Evolutionary conservation across 2,888 invertebrate genomes (phyloP).

Genomic region (Iphiclides podalirius): DNA sequence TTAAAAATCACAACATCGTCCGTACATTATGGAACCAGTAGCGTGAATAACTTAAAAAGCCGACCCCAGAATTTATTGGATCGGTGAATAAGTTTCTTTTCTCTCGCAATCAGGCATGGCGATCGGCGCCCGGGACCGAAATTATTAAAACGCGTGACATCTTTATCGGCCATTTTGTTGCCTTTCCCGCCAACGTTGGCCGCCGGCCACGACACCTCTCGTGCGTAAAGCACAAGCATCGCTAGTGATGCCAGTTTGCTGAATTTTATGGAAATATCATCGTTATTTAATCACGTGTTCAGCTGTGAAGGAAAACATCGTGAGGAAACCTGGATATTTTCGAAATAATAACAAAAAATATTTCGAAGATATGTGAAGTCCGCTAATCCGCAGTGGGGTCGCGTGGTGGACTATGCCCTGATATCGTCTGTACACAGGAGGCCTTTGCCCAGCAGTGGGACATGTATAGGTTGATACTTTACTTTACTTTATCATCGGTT

Average conservation of each 20-base stretch:
- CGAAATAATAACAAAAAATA: too few species aligned
- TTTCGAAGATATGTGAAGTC: too few species aligned
- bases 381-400: too few species aligned
- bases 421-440: too few species aligned
- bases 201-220: slow-evolving; percentile 28
- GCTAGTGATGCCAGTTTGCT: slow-evolving; percentile 14
- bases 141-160: slow-evolving; percentile 63
- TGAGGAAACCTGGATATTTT: too few species aligned
- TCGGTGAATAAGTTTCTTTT: slow-evolving; percentile 37
- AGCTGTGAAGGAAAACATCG: too few species aligned
- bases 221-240: slow-evolving; percentile 14
- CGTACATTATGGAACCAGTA: slow-evolving; percentile 2
- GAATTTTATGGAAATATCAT: not conserved
- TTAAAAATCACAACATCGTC: not conserved
- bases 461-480: too few species aligned
- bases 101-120: slow-evolving; percentile 45
- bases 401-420: too few species aligned
- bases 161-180: slow-evolving; percentile 50
- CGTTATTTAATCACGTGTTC: too few species aligned
- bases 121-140: slow-evolving; percentile 45
- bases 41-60: slow-evolving; percentile 26
- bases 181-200: slow-evolving; percentile 17
- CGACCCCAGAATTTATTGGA: slow-evolving; percentile 28
- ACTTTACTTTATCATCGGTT: too few species aligned
- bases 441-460: too few species aligned